Evolutionary conservation across 2,113 vertebrate genomes (phyloP).

Genomic region (Lamprologus speciosus): DNA sequence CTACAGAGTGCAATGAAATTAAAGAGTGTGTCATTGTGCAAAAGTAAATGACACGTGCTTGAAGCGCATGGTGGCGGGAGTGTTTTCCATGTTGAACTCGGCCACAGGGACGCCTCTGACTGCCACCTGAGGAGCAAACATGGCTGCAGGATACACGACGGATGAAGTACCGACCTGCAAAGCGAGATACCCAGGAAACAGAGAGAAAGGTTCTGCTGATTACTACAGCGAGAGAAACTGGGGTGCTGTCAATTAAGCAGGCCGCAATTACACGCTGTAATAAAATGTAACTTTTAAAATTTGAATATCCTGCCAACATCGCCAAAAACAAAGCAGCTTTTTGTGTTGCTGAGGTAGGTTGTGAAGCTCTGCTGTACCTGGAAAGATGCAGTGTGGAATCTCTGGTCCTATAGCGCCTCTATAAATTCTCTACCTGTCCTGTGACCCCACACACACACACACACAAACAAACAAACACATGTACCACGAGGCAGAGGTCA

Average conservation of each 20-base stretch:
- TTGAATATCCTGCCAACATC: background rate
- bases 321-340: background rate
- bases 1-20: background rate
- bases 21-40: background rate
- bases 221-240: background rate
- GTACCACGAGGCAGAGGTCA: constrained; percentile 91
- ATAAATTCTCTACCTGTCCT: background rate
- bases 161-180: constrained; percentile 92
- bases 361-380: background rate
- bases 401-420: background rate
- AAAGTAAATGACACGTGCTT: constrained; percentile 61
- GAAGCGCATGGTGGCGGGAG: constrained; percentile 84
- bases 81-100: constrained; percentile 90
- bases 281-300: background rate
- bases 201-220: background rate
- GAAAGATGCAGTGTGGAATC: background rate
- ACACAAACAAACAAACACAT: background rate
- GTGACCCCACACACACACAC: background rate
- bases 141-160: constrained; percentile 89
- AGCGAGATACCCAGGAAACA: background rate
- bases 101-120: constrained; percentile 87
- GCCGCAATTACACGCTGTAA: background rate
- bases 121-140: constrained; percentile 93
- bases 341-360: background rate
- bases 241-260: background rate